phyloP scores from a whole-genome alignment of 2,797 vertebrate species.

The Gallinago solitaria region DNA sequence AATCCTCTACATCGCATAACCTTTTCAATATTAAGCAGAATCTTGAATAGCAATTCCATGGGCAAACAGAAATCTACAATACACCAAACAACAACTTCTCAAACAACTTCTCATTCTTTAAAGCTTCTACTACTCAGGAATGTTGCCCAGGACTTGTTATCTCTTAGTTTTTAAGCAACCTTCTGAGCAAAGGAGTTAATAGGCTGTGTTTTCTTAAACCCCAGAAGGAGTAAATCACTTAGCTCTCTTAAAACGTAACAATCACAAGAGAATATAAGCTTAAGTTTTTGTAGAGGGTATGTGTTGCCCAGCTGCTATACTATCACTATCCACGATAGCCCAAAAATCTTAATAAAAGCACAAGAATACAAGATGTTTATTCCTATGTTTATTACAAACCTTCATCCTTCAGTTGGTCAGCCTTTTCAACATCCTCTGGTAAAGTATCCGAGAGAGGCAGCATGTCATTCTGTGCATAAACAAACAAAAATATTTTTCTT shows the following conservation, averaged over 20 bases:
- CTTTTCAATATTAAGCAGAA: not conserved
- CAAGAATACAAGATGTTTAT: not conserved
- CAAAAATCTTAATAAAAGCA: not conserved
- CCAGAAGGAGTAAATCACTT: not conserved
- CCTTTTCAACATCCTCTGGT: constrained; percentile 87
- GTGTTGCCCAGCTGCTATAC: not conserved
- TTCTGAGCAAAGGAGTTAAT: not conserved
- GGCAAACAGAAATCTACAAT: not conserved
- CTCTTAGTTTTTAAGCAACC: not conserved
- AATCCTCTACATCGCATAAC: not conserved
- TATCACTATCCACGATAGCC: not conserved
- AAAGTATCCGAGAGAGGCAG: constrained; percentile 83
- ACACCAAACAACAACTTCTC: not conserved
- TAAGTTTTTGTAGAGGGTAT: not conserved
- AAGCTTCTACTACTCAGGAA: not conserved
- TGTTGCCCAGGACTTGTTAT: not conserved
- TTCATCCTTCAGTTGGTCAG: constrained; percentile 96
- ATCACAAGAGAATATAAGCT: not conserved
- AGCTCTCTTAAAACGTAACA: not conserved
- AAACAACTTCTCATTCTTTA: not conserved
- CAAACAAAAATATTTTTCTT: not conserved
- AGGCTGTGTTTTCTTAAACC: not conserved
- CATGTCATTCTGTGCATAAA: constrained; percentile 84
- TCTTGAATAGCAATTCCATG: not conserved
- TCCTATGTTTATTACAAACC: constrained; percentile 76